phyloP scores from a whole-genome alignment of 2,797 vertebrate genomes.

The Trichosurus vulpecula region DNA sequence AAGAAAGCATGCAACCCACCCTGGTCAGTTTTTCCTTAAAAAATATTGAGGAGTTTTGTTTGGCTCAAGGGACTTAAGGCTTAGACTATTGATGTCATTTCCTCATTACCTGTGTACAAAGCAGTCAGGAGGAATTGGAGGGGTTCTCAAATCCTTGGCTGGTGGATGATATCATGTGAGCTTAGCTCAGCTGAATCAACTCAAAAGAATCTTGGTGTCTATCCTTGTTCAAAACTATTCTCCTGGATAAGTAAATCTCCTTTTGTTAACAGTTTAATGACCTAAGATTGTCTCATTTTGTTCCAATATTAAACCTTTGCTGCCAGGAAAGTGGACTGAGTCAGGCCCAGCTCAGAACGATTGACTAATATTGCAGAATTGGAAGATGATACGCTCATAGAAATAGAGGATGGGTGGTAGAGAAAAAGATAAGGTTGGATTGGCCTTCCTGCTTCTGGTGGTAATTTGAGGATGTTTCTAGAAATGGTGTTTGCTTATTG shows the following conservation, averaged over 20 bases:
- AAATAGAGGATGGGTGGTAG: background rate
- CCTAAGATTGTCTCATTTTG: background rate
- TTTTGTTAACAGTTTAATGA: background rate
- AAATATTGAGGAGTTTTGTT: background rate
- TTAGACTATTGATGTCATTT: background rate
- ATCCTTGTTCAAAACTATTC: background rate
- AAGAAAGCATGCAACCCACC: background rate
- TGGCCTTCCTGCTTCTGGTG: background rate
- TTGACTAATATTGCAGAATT: background rate
- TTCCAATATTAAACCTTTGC: background rate
- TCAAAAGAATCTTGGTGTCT: background rate
- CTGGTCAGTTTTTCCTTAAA: background rate
- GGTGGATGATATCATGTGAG: background rate
- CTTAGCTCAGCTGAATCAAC: background rate
- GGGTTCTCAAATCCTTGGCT: background rate
- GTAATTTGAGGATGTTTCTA: background rate
- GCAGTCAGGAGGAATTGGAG: background rate
- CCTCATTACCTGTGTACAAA: background rate
- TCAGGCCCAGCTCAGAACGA: background rate
- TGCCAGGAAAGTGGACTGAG: background rate
- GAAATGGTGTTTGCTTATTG: background rate
- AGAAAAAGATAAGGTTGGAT: background rate
- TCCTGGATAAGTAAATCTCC: background rate
- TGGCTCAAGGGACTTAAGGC: background rate
- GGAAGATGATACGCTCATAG: background rate